Conservation (phyloP, 2,113 vertebrate genomes). For the Planiliza haematocheilus region DNA sequence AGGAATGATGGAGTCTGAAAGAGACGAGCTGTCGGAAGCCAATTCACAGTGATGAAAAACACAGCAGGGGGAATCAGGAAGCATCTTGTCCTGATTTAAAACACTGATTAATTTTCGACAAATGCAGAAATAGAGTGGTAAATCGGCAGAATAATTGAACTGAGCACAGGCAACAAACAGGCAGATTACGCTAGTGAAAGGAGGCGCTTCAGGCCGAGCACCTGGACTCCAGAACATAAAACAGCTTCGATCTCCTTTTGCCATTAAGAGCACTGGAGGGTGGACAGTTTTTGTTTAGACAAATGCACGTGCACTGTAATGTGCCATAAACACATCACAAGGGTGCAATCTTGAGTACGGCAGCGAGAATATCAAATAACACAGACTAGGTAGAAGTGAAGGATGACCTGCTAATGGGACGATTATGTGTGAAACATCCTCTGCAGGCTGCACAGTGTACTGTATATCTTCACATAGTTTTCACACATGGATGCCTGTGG, state of each 20-base stretch:
- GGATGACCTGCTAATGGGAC: slow-evolving; percentile 46
- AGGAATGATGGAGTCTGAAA: neutral
- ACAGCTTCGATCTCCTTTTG: slow-evolving; percentile 35
- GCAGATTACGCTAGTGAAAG: slow-evolving; percentile 2
- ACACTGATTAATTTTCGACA: neutral
- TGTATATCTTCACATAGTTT: slow-evolving; percentile 12
- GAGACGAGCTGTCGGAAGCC: slow-evolving; percentile 14
- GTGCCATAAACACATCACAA: slow-evolving; percentile 61
- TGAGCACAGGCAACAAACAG: neutral
- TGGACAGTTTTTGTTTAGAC: slow-evolving; percentile 63
- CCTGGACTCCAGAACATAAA: slow-evolving; percentile 55
- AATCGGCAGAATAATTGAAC: slow-evolving; percentile 9
- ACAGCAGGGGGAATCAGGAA: neutral
- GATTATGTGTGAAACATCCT: slow-evolving; percentile 48
- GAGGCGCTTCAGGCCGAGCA: slow-evolving; percentile 33
- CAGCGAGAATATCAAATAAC: slow-evolving; percentile 72
- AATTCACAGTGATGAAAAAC: neutral
- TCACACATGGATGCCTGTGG: slow-evolving; percentile 28
- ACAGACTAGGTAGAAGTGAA: slow-evolving; percentile 22
- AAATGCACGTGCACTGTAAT: slow-evolving; percentile 59
- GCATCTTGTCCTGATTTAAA: neutral
- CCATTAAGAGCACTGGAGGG: slow-evolving; percentile 47
- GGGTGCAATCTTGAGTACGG: slow-evolving; percentile 54
- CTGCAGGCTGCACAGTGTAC: neutral
- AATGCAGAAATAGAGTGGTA: slow-evolving; percentile 1